phyloP scores from a whole-genome alignment of 1,140 invertebrate species.

The Babylonia areolata region DNA sequence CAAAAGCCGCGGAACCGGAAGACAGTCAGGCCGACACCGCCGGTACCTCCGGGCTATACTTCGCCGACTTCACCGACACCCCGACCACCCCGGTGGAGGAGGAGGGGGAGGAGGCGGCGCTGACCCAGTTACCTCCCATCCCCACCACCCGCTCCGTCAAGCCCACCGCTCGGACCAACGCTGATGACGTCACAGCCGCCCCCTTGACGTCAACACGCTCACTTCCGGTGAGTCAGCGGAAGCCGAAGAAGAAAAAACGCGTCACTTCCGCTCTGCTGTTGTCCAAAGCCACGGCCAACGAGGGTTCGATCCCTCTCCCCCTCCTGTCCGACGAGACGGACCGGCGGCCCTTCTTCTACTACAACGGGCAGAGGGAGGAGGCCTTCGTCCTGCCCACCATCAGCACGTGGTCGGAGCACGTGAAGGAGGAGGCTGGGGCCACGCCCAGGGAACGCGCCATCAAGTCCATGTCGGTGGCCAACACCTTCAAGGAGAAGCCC shows the following conservation, averaged over 20 bases:
- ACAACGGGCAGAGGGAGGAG: constrained; percentile 58
- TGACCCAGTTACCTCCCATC: not conserved
- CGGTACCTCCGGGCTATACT: not conserved
- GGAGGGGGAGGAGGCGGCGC: not conserved
- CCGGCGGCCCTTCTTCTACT: constrained; percentile 66
- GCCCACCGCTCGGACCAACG: not conserved
- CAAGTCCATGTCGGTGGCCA: constrained; percentile 66
- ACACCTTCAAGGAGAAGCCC: constrained; percentile 70
- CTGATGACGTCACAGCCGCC: not conserved
- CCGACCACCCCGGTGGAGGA: not conserved
- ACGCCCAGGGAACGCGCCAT: constrained; percentile 67
- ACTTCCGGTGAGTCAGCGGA: constrained; percentile 3
- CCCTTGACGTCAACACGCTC: constrained; percentile 16
- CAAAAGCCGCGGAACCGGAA: constrained; percentile 32
- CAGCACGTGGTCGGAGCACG: constrained; percentile 61
- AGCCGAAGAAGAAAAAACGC: constrained; percentile 37
- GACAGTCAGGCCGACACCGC: constrained; percentile 19
- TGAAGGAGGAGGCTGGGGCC: constrained; percentile 47
- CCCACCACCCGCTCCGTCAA: not conserved
- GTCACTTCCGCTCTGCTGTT: constrained; percentile 52
- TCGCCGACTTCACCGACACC: constrained; percentile 10
- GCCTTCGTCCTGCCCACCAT: constrained; percentile 57
- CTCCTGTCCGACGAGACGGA: constrained; percentile 58
- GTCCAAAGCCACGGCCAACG: constrained; percentile 56
- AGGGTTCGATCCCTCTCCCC: constrained; percentile 59